Percentiles rank a stretch among this genome's conserved stretches.
Evolutionary conservation across 2,888 invertebrate species (phyloP).

Genomic region (Leptopilina syphax): DNA sequence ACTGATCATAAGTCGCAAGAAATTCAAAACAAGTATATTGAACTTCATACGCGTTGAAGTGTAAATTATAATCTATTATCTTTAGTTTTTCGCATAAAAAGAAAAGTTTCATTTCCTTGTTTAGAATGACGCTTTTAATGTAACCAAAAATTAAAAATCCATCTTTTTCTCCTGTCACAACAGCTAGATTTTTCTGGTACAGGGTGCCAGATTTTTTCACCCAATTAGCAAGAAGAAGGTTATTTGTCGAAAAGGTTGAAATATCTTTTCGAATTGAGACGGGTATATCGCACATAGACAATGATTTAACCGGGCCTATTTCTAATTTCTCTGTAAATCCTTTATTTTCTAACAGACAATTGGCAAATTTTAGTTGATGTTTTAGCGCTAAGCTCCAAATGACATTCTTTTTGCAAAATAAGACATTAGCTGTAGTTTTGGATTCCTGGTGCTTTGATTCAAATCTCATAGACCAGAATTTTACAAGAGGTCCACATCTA

Average conservation of each 20-base stretch:
- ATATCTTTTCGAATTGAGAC: not conserved
- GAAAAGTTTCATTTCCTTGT: not conserved
- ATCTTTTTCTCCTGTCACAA: not conserved
- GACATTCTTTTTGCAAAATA: slow-evolving; percentile 35
- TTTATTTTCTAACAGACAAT: not conserved
- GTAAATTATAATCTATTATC: not conserved
- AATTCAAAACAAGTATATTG: not conserved
- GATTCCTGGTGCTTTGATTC: slow-evolving; percentile 44
- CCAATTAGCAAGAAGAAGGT: slow-evolving; percentile 1
- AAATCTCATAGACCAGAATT: slow-evolving; percentile 48
- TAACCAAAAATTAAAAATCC: slow-evolving; percentile 1
- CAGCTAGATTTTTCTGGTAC: not conserved
- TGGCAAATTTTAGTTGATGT: slow-evolving; percentile 19
- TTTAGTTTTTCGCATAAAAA: slow-evolving; percentile 15
- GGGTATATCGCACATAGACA: not conserved
- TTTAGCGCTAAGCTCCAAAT: slow-evolving; percentile 20
- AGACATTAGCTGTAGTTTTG: slow-evolving; percentile 11
- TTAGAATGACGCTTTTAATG: slow-evolving; percentile 1
- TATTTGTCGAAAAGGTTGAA: not conserved
- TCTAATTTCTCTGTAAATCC: not conserved
- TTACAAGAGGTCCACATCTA: slow-evolving; percentile 43
- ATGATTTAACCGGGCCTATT: not conserved
- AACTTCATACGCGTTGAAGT: slow-evolving; percentile 16
- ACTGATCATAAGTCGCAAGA: not conserved
- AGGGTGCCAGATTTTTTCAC: not conserved